phyloP scores from a whole-genome alignment of 2,888 invertebrate genomes.

The Venusia cambrica region DNA sequence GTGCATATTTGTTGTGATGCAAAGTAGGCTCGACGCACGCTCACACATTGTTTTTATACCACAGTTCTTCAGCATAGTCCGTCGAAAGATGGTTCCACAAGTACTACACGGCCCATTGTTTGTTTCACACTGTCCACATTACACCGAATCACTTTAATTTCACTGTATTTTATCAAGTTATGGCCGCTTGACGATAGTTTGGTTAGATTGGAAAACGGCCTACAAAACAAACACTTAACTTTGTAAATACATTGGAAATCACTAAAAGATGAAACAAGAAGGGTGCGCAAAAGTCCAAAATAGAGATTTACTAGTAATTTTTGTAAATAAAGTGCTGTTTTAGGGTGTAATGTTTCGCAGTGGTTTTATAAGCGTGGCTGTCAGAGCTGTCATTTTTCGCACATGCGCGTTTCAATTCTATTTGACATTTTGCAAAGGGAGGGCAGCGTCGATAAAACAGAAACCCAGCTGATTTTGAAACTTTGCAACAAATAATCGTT shows the following conservation, averaged over 20 bases:
- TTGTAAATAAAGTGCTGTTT: constrained; percentile 42
- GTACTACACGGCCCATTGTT: constrained; percentile 37
- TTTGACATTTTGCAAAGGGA: constrained; percentile 54
- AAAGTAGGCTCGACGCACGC: constrained; percentile 27
- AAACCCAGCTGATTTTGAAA: constrained; percentile 3
- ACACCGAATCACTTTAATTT: constrained; percentile 40
- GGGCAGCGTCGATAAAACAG: constrained; percentile 65
- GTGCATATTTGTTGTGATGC: constrained; percentile 36
- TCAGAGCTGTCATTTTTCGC: constrained; percentile 58
- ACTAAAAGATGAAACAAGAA: constrained; percentile 14
- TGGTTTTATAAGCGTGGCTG: constrained; percentile 63
- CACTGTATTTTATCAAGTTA: constrained; percentile 48
- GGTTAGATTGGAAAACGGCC: constrained; percentile 40
- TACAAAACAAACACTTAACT: constrained; percentile 36
- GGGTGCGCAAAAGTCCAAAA: constrained; percentile 20
- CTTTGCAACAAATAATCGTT: not conserved
- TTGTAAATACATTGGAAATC: constrained; percentile 19
- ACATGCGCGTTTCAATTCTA: constrained; percentile 53
- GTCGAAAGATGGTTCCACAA: constrained; percentile 23
- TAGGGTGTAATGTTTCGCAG: constrained; percentile 52
- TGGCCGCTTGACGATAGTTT: constrained; percentile 49
- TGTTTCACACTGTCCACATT: constrained; percentile 35
- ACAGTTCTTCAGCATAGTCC: constrained; percentile 28
- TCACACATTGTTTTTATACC: constrained; percentile 24
- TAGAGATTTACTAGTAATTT: constrained; percentile 25